Percentiles rank a stretch among this genome's conserved stretches.
Evolutionary conservation across 2,888 invertebrate species (phyloP).

Genomic region (Tupiocoris notatus): DNA sequence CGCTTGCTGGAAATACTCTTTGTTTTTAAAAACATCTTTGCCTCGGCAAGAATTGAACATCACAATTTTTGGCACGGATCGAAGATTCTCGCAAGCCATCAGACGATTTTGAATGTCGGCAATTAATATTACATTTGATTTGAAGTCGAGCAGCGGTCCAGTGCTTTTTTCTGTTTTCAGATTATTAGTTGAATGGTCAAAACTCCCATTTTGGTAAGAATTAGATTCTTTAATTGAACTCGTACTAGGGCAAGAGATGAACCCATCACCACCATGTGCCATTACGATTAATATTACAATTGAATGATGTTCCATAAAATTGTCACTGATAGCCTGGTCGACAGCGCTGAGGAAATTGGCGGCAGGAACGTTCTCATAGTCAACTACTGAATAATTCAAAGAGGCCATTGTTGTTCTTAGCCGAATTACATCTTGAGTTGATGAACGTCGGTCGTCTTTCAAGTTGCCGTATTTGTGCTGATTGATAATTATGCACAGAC

Average conservation of each 20-base stretch:
- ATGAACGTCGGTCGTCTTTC: background rate
- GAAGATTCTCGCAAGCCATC: background rate
- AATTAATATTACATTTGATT: background rate
- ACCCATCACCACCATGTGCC: conserved; percentile 12
- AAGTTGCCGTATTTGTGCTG: conserved; percentile 14
- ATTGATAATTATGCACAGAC: conserved; percentile 27
- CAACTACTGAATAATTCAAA: conserved; percentile 1
- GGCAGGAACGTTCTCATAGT: background rate
- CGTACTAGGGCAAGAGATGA: conserved; percentile 1
- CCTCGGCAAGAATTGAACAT: conserved; percentile 26
- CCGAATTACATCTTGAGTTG: background rate
- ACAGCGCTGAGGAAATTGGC: background rate
- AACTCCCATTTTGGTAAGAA: background rate
- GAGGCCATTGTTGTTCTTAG: background rate
- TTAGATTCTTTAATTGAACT: too few species aligned
- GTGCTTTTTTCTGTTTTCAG: background rate
- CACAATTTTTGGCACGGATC: conserved; percentile 9
- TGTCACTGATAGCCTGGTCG: background rate
- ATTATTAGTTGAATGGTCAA: background rate
- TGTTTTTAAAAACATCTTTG: background rate
- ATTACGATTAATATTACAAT: conserved; percentile 24
- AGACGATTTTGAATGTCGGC: background rate
- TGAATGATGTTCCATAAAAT: background rate
- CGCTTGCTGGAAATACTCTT: background rate
- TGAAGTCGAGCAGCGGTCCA: background rate